These are phyloP conservation scores for Acleris cristana DNA, from an alignment of 2,888 invertebrate species.

Conservation along the genomic window DNA sequence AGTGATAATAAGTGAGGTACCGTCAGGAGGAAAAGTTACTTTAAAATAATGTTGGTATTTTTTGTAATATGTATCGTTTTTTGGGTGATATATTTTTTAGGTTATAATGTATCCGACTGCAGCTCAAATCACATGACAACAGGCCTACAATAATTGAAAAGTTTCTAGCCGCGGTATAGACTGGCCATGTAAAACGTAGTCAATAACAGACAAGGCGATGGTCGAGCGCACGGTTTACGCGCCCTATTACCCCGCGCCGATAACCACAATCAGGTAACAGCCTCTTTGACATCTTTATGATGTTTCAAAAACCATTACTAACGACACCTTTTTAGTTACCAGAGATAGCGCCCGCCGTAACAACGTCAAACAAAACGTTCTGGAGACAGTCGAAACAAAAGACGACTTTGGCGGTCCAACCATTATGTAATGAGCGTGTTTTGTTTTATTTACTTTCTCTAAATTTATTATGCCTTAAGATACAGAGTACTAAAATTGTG, in stretches of 20 bases:
- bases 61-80: too few species aligned
- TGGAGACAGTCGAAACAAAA: constrained; percentile 49
- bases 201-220: constrained; percentile 10
- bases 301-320: constrained; percentile 82
- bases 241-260: constrained; percentile 64
- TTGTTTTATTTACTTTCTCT: constrained; percentile 28
- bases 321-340: constrained; percentile 84
- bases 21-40: constrained; percentile 48
- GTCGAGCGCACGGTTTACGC: constrained; percentile 53
- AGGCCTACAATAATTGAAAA: too few species aligned
- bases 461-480: constrained; percentile 4
- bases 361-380: constrained; percentile 66
- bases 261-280: constrained; percentile 80
- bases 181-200: too few species aligned
- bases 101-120: too few species aligned
- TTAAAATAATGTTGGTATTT: constrained; percentile 23
- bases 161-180: too few species aligned
- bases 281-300: constrained; percentile 82
- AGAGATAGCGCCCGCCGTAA: constrained; percentile 70
- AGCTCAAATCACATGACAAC: too few species aligned
- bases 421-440: constrained; percentile 32
- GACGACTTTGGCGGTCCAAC: constrained; percentile 52
- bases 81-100: too few species aligned
- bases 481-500: background rate
- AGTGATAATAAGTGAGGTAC: constrained; percentile 72